phyloP scores from a whole-genome alignment of 2,797 vertebrate species.

The Danio jaintianensis region DNA sequence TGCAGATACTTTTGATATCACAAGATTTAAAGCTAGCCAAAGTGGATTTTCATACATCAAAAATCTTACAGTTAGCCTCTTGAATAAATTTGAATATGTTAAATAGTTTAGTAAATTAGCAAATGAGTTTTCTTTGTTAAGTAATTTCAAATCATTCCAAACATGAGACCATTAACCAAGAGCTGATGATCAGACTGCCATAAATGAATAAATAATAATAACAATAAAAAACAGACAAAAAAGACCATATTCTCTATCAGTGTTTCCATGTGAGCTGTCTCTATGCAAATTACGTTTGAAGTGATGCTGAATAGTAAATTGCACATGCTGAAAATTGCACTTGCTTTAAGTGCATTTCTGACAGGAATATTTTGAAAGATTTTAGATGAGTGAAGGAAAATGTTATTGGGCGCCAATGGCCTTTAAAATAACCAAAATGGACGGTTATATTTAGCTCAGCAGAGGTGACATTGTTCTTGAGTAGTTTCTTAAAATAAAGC shows the following conservation, averaged over 20 bases:
- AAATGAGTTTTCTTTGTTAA: too few species aligned
- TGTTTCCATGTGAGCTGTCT: conserved; percentile 8
- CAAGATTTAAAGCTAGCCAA: background rate
- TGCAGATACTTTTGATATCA: background rate
- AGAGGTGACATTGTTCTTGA: conserved; percentile 9
- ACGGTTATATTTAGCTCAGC: conserved; percentile 48
- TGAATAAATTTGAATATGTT: background rate
- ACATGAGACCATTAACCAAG: background rate
- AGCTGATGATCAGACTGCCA: background rate
- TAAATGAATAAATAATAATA: too few species aligned
- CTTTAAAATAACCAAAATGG: conserved; percentile 28
- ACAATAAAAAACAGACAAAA: background rate
- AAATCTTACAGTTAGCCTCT: background rate
- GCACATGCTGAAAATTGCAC: conserved; percentile 47
- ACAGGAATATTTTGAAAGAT: conserved; percentile 36
- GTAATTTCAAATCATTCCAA: conserved; percentile 17
- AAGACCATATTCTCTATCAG: background rate
- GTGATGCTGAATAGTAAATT: conserved; percentile 53
- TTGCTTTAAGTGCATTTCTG: conserved; percentile 35
- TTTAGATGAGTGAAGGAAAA: conserved; percentile 28
- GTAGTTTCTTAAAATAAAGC: conserved; percentile 5
- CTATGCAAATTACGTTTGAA: conserved; percentile 54
- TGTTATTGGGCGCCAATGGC: background rate
- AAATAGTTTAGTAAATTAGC: background rate
- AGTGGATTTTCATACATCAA: background rate